phyloP scores from a whole-genome alignment of 2,888 invertebrate species.

The Callyntrura sp. region DNA sequence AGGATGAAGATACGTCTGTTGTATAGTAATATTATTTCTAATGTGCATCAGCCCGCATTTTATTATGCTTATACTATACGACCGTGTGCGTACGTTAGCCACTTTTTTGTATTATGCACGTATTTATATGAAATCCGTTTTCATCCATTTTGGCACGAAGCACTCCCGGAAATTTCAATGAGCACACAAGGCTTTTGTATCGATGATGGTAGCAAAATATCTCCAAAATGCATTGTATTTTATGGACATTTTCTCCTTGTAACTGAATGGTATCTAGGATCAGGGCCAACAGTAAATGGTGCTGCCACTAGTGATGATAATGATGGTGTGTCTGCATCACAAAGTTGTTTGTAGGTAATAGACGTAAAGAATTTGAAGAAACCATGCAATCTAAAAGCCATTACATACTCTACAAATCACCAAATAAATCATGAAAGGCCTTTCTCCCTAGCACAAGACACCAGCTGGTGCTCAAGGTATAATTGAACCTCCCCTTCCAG shows the following conservation, averaged over 20 bases:
- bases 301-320: neutral
- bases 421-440: slow-evolving; percentile 72
- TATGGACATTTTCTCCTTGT: slow-evolving; percentile 24
- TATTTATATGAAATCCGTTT: neutral
- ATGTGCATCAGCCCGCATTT: no score
- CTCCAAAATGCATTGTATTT: slow-evolving; percentile 1
- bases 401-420: slow-evolving; percentile 76
- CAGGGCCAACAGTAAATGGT: slow-evolving; percentile 49
- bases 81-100: neutral
- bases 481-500: slow-evolving; percentile 1
- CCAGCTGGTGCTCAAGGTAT: slow-evolving; percentile 60
- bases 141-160: neutral
- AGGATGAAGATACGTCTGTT: no score
- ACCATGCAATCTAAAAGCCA: slow-evolving; percentile 75
- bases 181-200: neutral
- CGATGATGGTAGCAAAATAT: neutral
- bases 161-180: neutral
- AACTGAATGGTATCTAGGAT: neutral
- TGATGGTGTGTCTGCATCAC: slow-evolving; percentile 25
- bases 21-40: no score
- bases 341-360: slow-evolving; percentile 53
- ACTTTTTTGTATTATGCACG: neutral
- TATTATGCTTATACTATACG: no score
- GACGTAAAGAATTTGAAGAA: slow-evolving; percentile 53
- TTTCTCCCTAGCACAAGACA: slow-evolving; percentile 55